Conservation (phyloP, 2,797 vertebrate species). For the Sebastes goodei region DNA sequence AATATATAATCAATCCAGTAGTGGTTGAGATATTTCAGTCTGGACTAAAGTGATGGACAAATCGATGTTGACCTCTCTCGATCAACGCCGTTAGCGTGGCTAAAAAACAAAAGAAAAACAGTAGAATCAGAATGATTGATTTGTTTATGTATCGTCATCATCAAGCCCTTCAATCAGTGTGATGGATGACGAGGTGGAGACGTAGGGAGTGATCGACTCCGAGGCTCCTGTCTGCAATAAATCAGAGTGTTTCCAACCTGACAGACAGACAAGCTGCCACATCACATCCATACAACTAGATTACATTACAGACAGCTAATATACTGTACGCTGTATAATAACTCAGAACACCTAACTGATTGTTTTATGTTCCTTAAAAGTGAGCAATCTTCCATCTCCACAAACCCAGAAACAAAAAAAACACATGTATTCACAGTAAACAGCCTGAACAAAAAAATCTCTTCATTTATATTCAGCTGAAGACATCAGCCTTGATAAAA, state of each 20-base stretch:
- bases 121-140: neutral
- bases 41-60: neutral
- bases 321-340: neutral
- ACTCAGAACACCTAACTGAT: neutral
- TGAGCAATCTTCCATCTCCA: neutral
- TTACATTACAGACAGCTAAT: constrained; percentile 19
- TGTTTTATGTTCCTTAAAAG: neutral
- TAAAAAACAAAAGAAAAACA: neutral
- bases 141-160: neutral
- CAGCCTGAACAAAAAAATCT: neutral
- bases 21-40: neutral
- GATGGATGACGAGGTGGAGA: constrained; percentile 12
- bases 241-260: constrained; percentile 10
- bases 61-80: neutral
- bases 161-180: constrained; percentile 4
- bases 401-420: neutral
- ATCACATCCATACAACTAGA: neutral
- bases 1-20: neutral
- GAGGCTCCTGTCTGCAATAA: constrained; percentile 15
- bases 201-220: constrained; percentile 5
- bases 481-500: neutral
- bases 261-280: constrained; percentile 1
- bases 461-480: constrained; percentile 30
- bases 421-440: neutral
- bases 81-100: neutral